Evolutionary conservation across 2,113 vertebrate species (phyloP), one percentile per base, ranked within the genome.

Genomic region (Thryonomys swinderianus): DNA sequence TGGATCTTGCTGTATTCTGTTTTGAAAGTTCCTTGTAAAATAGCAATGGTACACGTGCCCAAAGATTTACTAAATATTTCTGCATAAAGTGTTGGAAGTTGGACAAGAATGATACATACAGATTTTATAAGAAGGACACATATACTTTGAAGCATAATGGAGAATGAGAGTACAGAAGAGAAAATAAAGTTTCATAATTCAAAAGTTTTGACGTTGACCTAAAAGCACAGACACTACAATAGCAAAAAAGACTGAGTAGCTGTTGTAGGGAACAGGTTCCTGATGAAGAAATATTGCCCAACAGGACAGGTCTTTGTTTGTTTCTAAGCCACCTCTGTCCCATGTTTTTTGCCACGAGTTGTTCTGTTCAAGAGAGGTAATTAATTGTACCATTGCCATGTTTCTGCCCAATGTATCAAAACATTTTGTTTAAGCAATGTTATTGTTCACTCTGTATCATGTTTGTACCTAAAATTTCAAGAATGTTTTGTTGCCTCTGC

Each of bases 11-110:
- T n/a, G 5, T 51, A 62, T 45, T 95, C 12, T 73, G 1, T 37
- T 94, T 88, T 37, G n/a, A 88, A 74, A 85, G 67, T 42, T 88
- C 3, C 16, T 62, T 96, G 1, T 37, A 37, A 91, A 91, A 85
- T 21, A 91, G 4, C 17, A 57, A 42, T 40, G 23, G 5, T 0
- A 23, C 21, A 45, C 4, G 59, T 73, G 57, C 3, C 14, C 16
- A 61, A 51, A 51, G 9, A n/a, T 3, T 67, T 23, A 34, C 12
- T 81, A 57, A 93, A 42, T 82, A 2, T 85, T 92, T 40, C 37
- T 74, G 10, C 89, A 14, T 34, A 7, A 90, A 20, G 1, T 18
- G 0, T 23, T 87, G 16, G 57, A 90, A 21, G 51, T 14, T 25
- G 13, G 11, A n/a, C 17, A 27, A 57, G 10, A 80, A 45, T 81